These are phyloP conservation scores for Pedetes capensis DNA, from an alignment of 2,113 vertebrate species.

Conservation along the genomic window DNA sequence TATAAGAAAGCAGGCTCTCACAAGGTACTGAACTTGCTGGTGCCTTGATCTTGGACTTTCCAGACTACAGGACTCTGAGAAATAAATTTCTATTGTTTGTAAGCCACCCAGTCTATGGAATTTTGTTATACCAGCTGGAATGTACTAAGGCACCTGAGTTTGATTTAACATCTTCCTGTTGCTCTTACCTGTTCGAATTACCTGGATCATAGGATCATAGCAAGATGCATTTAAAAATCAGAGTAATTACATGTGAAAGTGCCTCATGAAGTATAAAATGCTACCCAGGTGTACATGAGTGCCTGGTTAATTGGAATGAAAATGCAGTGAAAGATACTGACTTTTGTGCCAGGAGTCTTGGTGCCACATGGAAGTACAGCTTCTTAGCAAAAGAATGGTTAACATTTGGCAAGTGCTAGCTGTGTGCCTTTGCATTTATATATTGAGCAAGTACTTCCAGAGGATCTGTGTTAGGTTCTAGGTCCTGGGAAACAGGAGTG, in stretches of 20 bases:
- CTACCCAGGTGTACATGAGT: background rate
- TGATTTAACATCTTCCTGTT: background rate
- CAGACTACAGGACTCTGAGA: background rate
- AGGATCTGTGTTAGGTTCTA: background rate
- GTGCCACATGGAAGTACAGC: background rate
- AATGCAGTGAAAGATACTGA: background rate
- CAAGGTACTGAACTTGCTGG: background rate
- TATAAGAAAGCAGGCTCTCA: background rate
- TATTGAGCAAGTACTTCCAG: background rate
- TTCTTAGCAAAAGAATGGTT: background rate
- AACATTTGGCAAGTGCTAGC: background rate
- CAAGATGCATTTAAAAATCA: background rate
- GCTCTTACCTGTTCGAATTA: background rate
- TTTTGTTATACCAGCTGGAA: background rate
- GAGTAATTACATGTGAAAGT: background rate
- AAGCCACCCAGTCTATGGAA: background rate
- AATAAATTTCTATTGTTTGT: background rate
- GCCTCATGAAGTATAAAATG: slow-evolving; percentile 24
- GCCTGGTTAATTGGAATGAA: background rate
- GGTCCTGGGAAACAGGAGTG: background rate
- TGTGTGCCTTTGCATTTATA: background rate
- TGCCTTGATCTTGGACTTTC: background rate
- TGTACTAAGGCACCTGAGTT: background rate
- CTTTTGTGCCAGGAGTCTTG: background rate
- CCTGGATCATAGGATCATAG: background rate